Evolutionary conservation across 2,797 vertebrate species (phyloP).

Genomic region (Ibycter americanus): DNA sequence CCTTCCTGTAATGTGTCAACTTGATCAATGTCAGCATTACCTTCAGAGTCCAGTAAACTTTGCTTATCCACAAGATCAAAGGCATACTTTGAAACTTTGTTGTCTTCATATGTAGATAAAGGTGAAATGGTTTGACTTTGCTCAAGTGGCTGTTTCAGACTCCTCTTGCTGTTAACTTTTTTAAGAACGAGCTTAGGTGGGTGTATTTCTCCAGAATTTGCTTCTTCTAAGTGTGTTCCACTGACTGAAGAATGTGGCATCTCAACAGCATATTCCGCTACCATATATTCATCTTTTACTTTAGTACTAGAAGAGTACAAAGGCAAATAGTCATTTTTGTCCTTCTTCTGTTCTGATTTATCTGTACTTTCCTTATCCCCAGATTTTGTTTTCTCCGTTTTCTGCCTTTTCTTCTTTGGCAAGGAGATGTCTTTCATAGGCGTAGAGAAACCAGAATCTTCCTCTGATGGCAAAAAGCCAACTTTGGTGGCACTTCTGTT

Average conservation of each 20-base stretch:
- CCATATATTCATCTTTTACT: slow-evolving; percentile 97
- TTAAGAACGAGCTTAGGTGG: slow-evolving; percentile 95
- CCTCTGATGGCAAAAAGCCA: slow-evolving; percentile 83
- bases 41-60: slow-evolving; percentile 88
- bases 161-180: slow-evolving; percentile 91
- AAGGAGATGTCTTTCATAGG: slow-evolving; percentile 89
- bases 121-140: slow-evolving; percentile 87
- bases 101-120: slow-evolving; percentile 90
- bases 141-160: slow-evolving; percentile 84
- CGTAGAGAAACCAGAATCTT: slow-evolving; percentile 83
- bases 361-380: slow-evolving; percentile 79
- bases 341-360: slow-evolving; percentile 85
- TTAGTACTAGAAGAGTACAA: slow-evolving; percentile 91
- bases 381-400: slow-evolving; percentile 85
- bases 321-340: slow-evolving; percentile 89
- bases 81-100: slow-evolving; percentile 92
- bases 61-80: slow-evolving; percentile 98
- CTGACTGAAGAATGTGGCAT: slow-evolving; percentile 86
- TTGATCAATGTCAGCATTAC: slow-evolving; percentile 88
- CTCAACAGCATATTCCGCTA: slow-evolving; percentile 92
- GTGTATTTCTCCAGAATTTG: slow-evolving; percentile 84
- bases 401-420: slow-evolving; percentile 97
- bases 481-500: slow-evolving; percentile 89
- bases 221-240: slow-evolving; percentile 81
- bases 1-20: slow-evolving; percentile 90